Evolutionary conservation across 1,140 invertebrate species (phyloP), one percentile per base, ranked within the genome.

Genomic region (Dinothrombium tinctorium): DNA sequence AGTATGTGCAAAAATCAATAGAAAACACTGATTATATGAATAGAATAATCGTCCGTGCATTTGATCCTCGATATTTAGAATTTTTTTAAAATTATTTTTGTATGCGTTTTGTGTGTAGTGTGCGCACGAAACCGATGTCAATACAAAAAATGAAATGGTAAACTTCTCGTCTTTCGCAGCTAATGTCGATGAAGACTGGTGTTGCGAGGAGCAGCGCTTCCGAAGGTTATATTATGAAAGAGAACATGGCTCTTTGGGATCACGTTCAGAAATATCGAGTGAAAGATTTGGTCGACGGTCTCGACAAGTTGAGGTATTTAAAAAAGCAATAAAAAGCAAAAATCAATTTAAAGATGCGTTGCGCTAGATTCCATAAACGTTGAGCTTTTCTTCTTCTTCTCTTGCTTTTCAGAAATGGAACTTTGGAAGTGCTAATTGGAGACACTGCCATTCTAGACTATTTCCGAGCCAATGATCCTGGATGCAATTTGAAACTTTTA

Each of bases 371-470:
- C 26, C 26, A 28, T 28, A 28, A 7, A 28, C 26, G n/a, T 28
- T 28, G 26, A 28, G 7, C 26, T 28, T 28, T 28, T 7, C n/a
- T 7, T 28, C n/a, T 28, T 28, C 7, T 28, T 8, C n/a, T 28
- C 7, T n/a, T 8, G 7, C 7, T 7, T 28, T 5, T 12, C 46
- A 70, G 73, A 44, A 73, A 76, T 50, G 72, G 71, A 8, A 67
- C 63, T 17, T 53, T 78, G 51, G 73, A 81, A 61, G 70, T 83
- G 43, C 62, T 83, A 20, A 76, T 83, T 52, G 76, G 76, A 7
- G 80, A 84, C 51, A 76, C 76, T 1, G 76, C 79, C 9, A 73
- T 86, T 49, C 59, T 86, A 45, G 77, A 83, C 59, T 82, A 82
- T 56, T 81, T 79, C 52, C 67, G 76, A 21, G 76, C 73, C 0